Conservation (phyloP, 1,140 invertebrate species). For the Pogonomyrmex californicus region DNA sequence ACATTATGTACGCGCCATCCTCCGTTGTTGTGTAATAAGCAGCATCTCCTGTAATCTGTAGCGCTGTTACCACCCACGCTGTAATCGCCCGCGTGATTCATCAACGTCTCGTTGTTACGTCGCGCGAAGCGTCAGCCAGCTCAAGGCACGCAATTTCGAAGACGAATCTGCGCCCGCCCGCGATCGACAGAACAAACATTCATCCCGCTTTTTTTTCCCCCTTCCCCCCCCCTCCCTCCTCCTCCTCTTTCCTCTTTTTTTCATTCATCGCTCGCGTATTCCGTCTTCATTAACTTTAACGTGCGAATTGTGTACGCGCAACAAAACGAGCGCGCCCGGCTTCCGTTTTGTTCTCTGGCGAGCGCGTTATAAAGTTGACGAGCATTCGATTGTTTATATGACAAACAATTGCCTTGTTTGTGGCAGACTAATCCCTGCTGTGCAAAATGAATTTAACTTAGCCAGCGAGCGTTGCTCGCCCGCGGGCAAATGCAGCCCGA, state of each 20-base stretch:
- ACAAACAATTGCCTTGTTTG: slow-evolving; percentile 15
- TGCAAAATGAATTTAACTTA: slow-evolving; percentile 48
- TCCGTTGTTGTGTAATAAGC: slow-evolving; percentile 57
- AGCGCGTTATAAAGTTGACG: slow-evolving; percentile 9
- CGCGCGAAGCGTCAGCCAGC: background rate
- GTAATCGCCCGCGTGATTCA: slow-evolving; percentile 52
- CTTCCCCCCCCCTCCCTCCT: too few species aligned
- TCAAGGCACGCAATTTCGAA: slow-evolving; percentile 20
- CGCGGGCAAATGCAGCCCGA: background rate
- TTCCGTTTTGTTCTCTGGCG: background rate
- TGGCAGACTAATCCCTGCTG: slow-evolving; percentile 23
- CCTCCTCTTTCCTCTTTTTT: too few species aligned
- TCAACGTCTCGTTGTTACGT: slow-evolving; percentile 59
- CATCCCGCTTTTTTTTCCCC: too few species aligned
- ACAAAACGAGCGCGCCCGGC: background rate
- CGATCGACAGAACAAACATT: background rate
- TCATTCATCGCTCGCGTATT: background rate
- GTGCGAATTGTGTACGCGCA: too few species aligned
- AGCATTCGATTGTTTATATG: slow-evolving; percentile 24
- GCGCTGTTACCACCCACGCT: slow-evolving; percentile 34
- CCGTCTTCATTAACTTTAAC: background rate
- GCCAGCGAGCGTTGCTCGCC: background rate
- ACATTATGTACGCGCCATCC: slow-evolving; percentile 55
- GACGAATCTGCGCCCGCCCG: background rate
- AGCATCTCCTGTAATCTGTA: slow-evolving; percentile 60